A percentile compares a stretch with the other conserved stretches of the same genome.
Conservation (phyloP, 2,888 invertebrate species). For the Fissipunctia ypsillon region DNA sequence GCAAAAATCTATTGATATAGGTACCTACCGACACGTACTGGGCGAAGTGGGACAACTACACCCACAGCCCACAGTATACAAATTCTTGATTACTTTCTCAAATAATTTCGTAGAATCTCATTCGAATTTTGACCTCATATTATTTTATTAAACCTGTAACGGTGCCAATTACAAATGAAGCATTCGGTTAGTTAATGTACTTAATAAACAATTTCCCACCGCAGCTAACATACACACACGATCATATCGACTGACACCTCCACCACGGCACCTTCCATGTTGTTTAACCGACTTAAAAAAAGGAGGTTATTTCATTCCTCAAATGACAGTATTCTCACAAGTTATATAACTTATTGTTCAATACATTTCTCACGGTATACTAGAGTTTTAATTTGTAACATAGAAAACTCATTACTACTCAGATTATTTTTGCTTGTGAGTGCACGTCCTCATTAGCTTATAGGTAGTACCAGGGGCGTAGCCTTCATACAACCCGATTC, state of each 20-base stretch:
- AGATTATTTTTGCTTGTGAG: background rate
- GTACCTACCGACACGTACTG: background rate
- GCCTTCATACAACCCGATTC: too few species aligned
- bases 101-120: background rate
- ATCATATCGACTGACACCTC: background rate
- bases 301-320: background rate
- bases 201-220: slow-evolving; percentile 27
- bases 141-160: background rate
- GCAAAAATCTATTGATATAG: background rate
- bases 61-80: background rate
- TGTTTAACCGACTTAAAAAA: too few species aligned
- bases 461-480: too few species aligned
- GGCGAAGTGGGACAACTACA: background rate
- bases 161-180: background rate
- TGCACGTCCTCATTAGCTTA: slow-evolving; percentile 12
- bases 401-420: slow-evolving; percentile 21
- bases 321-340: slow-evolving; percentile 40
- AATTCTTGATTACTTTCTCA: background rate
- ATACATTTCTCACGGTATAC: slow-evolving; percentile 50
- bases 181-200: background rate
- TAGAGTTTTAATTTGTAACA: slow-evolving; percentile 22
- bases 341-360: slow-evolving; percentile 49
- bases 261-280: background rate
- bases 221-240: background rate
- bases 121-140: background rate